Evolutionary conservation across 2,888 invertebrate species (phyloP).

Genomic region (Dolichomitus sp.): DNA sequence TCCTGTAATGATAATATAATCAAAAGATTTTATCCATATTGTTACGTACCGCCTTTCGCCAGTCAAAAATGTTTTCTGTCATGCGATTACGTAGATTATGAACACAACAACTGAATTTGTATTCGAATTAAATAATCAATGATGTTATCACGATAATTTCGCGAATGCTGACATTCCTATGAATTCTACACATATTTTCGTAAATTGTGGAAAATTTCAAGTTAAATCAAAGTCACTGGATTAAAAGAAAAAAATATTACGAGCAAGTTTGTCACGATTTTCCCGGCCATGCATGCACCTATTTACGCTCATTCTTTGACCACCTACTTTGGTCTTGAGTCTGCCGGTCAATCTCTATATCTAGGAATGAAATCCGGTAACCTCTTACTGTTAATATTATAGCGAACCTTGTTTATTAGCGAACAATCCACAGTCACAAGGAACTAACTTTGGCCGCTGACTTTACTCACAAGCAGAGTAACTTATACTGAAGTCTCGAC

Average conservation of each 20-base stretch:
- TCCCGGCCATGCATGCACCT: background rate
- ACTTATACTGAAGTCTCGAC: constrained; percentile 17
- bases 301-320: background rate
- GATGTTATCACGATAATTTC: too few species aligned
- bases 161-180: too few species aligned
- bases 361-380: background rate
- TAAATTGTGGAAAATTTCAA: too few species aligned
- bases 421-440: background rate
- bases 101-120: too few species aligned
- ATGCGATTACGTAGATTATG: too few species aligned
- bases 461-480: background rate
- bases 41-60: too few species aligned
- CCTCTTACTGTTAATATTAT: background rate
- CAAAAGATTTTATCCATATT: too few species aligned
- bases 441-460: background rate
- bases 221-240: too few species aligned
- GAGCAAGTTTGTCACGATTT: background rate
- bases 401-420: background rate
- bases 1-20: too few species aligned
- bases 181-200: too few species aligned
- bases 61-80: too few species aligned
- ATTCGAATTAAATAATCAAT: too few species aligned
- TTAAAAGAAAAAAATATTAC: background rate
- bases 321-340: background rate
- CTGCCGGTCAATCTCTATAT: constrained; percentile 9